Evolutionary conservation across 2,888 invertebrate genomes (phyloP).

Genomic region (Lottia gigantea): DNA sequence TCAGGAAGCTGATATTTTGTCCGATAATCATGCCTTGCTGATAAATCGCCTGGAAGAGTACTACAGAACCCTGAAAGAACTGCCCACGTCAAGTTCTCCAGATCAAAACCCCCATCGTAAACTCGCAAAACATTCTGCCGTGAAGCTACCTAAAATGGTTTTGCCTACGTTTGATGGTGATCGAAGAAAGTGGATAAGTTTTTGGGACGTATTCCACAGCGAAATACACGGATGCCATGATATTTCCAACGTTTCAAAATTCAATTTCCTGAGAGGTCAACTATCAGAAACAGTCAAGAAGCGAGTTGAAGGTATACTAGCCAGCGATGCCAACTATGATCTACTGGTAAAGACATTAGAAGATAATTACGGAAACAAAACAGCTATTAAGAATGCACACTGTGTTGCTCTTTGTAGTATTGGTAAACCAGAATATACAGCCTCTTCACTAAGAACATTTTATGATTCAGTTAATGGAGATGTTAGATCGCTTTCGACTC

Average conservation of each 20-base stretch:
- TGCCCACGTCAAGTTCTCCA: no score
- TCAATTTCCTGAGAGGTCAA: not conserved
- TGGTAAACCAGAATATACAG: constrained; percentile 1
- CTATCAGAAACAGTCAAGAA: not conserved
- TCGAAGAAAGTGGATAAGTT: no score
- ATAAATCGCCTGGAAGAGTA: no score
- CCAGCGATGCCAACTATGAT: not conserved
- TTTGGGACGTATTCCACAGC: not conserved
- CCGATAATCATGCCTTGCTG: no score
- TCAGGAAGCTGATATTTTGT: no score
- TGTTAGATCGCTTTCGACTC: not conserved
- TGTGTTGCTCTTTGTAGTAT: not conserved
- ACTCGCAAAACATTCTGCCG: no score
- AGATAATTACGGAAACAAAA: not conserved
- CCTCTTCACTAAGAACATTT: not conserved
- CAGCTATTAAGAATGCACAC: no score
- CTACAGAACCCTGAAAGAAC: no score
- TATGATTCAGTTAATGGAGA: not conserved
- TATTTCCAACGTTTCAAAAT: not conserved
- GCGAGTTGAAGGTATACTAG: no score
- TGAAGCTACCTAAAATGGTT: no score
- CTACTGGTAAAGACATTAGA: not conserved
- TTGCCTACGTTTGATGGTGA: no score
- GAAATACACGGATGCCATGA: not conserved
- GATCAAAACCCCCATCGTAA: no score